phyloP scores from a whole-genome alignment of 2,888 invertebrate genomes.

The Ctenicera cuprea region DNA sequence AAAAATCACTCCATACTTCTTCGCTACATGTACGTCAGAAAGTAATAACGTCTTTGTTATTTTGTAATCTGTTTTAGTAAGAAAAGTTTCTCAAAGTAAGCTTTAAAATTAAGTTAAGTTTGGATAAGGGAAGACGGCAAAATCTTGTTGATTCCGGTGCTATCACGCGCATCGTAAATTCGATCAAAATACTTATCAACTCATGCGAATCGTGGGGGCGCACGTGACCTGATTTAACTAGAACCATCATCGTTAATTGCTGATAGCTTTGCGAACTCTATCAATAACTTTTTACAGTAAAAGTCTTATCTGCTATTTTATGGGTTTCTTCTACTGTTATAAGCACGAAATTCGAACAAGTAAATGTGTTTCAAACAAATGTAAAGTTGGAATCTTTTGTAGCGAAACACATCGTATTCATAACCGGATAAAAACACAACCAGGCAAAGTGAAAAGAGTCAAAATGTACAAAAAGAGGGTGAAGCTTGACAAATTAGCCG shows the following conservation, averaged over 20 bases:
- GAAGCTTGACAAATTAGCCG: conserved; percentile 15
- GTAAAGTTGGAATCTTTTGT: neutral
- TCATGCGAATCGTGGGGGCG: neutral
- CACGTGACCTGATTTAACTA: conserved; percentile 11
- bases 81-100: too few relatives aligned
- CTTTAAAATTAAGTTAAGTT: too few relatives aligned
- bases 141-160: neutral
- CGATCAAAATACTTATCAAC: neutral
- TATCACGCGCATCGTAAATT: neutral
- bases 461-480: conserved; percentile 7
- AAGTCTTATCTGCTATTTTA: neutral
- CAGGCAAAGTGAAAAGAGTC: conserved; percentile 5
- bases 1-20: too few relatives aligned
- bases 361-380: too few relatives aligned
- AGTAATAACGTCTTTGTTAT: too few relatives aligned
- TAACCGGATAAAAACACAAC: conserved; percentile 5
- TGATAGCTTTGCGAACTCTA: neutral
- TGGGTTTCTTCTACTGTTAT: neutral
- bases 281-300: neutral
- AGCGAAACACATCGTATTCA: neutral
- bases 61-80: too few relatives aligned
- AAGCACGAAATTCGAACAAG: neutral
- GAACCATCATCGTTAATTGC: conserved; percentile 11
- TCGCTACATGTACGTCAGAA: too few relatives aligned
- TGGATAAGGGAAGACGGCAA: neutral